These are phyloP conservation scores for Caloenas nicobarica DNA, from an alignment of 2,113 vertebrate genomes.

Conservation along the genomic window DNA sequence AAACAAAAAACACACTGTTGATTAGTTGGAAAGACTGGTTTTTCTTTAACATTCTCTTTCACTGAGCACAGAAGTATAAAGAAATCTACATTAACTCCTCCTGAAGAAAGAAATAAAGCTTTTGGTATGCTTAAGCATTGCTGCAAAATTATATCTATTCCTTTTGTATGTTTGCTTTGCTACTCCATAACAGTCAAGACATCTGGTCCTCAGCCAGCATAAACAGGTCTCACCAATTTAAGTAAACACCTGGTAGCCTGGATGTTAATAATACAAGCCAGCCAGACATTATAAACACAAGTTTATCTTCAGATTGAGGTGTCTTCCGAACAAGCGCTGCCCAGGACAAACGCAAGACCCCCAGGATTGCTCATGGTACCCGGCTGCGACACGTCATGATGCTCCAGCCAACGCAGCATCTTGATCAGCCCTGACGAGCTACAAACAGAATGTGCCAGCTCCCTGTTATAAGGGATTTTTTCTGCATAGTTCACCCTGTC, in stretches of 20 bases:
- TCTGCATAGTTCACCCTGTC: not conserved
- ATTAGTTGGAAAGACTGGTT: not conserved
- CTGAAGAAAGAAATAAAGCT: not conserved
- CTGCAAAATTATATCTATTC: rapidly evolving
- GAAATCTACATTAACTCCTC: not conserved
- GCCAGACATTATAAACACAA: rapidly evolving
- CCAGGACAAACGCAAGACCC: not conserved
- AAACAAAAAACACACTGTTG: not conserved
- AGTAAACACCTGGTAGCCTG: not conserved
- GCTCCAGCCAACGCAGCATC: not conserved
- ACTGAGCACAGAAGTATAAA: not conserved
- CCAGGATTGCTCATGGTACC: rapidly evolving
- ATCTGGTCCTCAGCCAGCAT: not conserved
- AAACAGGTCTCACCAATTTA: rapidly evolving
- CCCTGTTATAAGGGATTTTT: rapidly evolving
- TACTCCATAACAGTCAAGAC: not conserved
- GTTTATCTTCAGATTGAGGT: rapidly evolving
- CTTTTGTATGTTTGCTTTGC: rapidly evolving
- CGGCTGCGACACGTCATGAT: rapidly evolving
- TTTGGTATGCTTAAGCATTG: not conserved
- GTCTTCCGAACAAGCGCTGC: not conserved
- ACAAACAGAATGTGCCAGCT: rapidly evolving
- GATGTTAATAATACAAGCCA: not conserved
- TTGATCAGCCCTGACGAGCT: not conserved
- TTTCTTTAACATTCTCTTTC: not conserved